These are phyloP conservation scores for Aleiodes alternator DNA, from an alignment of 2,888 invertebrate species.

Conservation along the genomic window DNA sequence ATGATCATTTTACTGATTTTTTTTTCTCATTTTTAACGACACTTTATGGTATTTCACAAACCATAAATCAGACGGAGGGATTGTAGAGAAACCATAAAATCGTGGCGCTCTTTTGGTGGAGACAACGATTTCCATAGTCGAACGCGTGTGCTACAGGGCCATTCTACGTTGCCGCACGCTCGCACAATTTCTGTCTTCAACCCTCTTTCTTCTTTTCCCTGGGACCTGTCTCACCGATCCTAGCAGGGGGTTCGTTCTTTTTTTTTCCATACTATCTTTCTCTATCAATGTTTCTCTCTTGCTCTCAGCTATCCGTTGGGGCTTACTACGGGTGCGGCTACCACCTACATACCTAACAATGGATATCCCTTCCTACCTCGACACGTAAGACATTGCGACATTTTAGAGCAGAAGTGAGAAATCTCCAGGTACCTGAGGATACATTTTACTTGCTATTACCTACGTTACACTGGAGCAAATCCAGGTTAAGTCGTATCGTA, in stretches of 20 bases:
- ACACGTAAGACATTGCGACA: constrained; percentile 71
- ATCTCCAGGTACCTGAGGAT: constrained; percentile 55
- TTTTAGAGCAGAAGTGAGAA: constrained; percentile 65
- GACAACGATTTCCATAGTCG: constrained; percentile 42
- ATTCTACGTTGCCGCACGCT: constrained; percentile 34
- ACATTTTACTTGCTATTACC: constrained; percentile 47
- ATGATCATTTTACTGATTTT: constrained; percentile 9
- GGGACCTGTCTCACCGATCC: constrained; percentile 55
- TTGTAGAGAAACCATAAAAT: constrained; percentile 65
- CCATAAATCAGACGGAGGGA: constrained; percentile 68
- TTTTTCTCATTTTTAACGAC: constrained; percentile 61
- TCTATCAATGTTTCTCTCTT: constrained; percentile 48
- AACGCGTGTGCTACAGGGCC: constrained; percentile 34
- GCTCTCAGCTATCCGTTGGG: constrained; percentile 47
- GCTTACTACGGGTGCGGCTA: constrained; percentile 21
- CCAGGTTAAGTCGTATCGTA: constrained; percentile 54
- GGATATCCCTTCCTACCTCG: constrained; percentile 41
- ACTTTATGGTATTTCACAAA: constrained; percentile 66
- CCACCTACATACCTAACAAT: constrained; percentile 58
- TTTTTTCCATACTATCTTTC: constrained; percentile 48
- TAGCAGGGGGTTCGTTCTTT: constrained; percentile 51
- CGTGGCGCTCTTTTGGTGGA: constrained; percentile 58
- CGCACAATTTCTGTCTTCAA: constrained; percentile 35
- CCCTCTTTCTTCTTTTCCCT: constrained; percentile 34
- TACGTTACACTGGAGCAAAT: constrained; percentile 45